A percentile compares a stretch with the other conserved stretches of the same genome.
These are phyloP conservation scores for Rhynchotus rufescens DNA, from an alignment of 2,797 vertebrate species.

Conservation along the genomic window DNA sequence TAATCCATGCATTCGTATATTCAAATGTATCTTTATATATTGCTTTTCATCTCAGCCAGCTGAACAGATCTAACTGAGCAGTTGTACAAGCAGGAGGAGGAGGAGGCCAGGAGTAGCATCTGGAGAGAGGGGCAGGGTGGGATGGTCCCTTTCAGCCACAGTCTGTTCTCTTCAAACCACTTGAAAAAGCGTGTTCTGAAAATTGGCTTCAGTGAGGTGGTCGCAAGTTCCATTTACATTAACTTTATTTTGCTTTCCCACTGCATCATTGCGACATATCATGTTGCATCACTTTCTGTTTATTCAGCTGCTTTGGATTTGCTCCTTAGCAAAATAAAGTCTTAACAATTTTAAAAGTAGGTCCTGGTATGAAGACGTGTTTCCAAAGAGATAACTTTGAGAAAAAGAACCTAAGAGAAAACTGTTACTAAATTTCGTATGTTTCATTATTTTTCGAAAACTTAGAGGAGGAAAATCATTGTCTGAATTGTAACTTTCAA, in stretches of 20 bases:
- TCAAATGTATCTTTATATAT: neutral
- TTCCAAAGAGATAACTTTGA: neutral
- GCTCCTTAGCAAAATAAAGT: neutral
- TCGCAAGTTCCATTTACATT: neutral
- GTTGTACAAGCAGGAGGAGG: neutral
- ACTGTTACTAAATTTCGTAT: neutral
- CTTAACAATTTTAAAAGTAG: neutral
- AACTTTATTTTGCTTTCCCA: neutral
- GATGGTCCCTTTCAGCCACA: neutral
- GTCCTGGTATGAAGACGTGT: neutral
- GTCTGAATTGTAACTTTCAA: neutral
- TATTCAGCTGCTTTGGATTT: neutral
- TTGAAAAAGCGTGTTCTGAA: neutral
- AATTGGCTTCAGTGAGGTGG: neutral
- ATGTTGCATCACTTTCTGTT: neutral
- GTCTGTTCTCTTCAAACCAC: neutral
- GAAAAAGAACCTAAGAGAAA: neutral
- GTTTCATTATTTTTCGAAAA: neutral
- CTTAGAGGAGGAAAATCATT: neutral
- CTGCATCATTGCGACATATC: no score
- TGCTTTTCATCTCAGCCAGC: neutral
- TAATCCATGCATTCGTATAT: neutral
- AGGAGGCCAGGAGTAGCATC: neutral
- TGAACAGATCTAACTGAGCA: neutral
- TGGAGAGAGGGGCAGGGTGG: neutral